These are phyloP conservation scores for Blastomussa wellsi DNA, from an alignment of 92 coral and sea anemone species.

Conservation along the genomic window DNA sequence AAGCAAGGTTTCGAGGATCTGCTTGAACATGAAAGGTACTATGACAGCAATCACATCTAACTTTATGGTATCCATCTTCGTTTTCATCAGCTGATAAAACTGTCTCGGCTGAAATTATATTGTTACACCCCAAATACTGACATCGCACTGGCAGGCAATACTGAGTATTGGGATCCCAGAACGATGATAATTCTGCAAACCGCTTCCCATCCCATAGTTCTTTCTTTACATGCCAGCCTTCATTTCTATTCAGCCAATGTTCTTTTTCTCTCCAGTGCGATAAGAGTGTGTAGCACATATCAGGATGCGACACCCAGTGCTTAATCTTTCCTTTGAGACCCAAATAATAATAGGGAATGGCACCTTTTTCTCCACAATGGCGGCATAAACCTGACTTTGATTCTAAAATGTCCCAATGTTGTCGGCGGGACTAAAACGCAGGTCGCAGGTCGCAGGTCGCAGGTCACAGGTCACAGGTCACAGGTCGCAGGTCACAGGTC, in stretches of 20 bases:
- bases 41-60: slow-evolving; percentile 14
- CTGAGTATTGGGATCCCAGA: slow-evolving; percentile 61
- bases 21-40: slow-evolving; percentile 13
- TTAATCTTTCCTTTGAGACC: slow-evolving; percentile 67
- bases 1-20: slow-evolving; percentile 22
- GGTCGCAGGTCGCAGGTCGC: no score
- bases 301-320: slow-evolving; percentile 53
- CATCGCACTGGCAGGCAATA: slow-evolving; percentile 69
- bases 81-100: slow-evolving; percentile 26
- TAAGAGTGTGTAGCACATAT: slow-evolving; percentile 61
- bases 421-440: no score
- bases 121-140: not conserved
- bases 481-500: no score
- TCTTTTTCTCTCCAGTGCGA: slow-evolving; percentile 73
- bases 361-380: slow-evolving; percentile 59
- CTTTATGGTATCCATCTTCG: not conserved
- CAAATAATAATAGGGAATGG: slow-evolving; percentile 59
- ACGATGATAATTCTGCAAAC: slow-evolving; percentile 71
- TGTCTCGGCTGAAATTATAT: slow-evolving; percentile 22
- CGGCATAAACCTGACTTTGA: slow-evolving; percentile 48
- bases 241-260: slow-evolving; percentile 63
- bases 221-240: slow-evolving; percentile 37
- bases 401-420: slow-evolving; percentile 71
- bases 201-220: slow-evolving; percentile 26
- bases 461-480: no score